These are phyloP conservation scores for Lordiphosa clarofinis DNA, from an alignment of 1,140 invertebrate genomes.

Conservation along the genomic window DNA sequence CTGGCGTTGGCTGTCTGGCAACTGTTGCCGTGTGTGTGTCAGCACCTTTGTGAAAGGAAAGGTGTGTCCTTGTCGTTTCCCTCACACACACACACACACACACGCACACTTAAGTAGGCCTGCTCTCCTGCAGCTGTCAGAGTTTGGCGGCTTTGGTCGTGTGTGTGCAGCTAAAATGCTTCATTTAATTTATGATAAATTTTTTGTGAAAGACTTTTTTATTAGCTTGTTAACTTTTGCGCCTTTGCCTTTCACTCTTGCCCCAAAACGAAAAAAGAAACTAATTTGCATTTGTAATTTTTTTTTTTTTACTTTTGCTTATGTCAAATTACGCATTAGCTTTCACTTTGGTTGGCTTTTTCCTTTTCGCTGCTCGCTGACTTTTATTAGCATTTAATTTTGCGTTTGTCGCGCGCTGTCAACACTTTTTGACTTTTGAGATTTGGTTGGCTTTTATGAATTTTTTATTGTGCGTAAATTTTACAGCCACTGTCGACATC, in stretches of 20 bases:
- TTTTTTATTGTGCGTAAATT: conserved; percentile 48
- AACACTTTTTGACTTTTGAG: conserved; percentile 56
- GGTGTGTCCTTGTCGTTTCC: conserved; percentile 56
- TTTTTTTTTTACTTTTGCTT: conserved; percentile 33
- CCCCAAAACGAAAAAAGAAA: conserved; percentile 25
- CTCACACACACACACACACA: conserved; percentile 11
- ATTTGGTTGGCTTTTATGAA: conserved; percentile 39
- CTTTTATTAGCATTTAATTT: conserved; percentile 74
- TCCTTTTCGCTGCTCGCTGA: conserved; percentile 35
- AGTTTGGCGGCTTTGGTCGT: conserved; percentile 20
- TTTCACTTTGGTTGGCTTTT: conserved; percentile 48
- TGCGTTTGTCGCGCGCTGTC: conserved; percentile 56
- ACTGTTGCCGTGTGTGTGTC: conserved; percentile 54
- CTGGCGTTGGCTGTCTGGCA: conserved; percentile 30
- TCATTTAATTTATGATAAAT: conserved; percentile 77
- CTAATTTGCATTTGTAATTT: conserved; percentile 78
- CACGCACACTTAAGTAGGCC: conserved; percentile 16
- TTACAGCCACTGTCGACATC: conserved; percentile 25
- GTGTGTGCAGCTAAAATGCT: conserved; percentile 62
- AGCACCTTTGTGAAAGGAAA: conserved; percentile 62
- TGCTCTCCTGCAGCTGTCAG: conserved; percentile 15
- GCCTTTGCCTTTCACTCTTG: conserved; percentile 30
- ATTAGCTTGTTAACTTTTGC: conserved; percentile 71
- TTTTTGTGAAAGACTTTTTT: conserved; percentile 67
- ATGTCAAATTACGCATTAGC: conserved; percentile 74